Percentiles rank a stretch among this genome's conserved stretches.
phyloP scores from a whole-genome alignment of 2,113 vertebrate genomes.

The Saguinus imperator region DNA sequence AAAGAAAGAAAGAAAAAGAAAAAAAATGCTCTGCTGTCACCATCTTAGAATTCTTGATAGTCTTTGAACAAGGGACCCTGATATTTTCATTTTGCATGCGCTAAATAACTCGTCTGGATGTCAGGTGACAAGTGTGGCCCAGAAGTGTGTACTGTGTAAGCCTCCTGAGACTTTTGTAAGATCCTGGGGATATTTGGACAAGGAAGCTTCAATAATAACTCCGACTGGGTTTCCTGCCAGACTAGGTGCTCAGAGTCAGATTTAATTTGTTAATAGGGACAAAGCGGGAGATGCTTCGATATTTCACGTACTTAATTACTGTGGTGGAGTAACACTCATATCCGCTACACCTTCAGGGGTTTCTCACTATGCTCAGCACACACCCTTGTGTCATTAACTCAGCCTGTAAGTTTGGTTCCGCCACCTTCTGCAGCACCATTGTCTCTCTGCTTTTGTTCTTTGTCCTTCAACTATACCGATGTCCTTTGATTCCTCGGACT shows the following conservation, averaged over 20 bases:
- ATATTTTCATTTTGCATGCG: background rate
- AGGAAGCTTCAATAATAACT: background rate
- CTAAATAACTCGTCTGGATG: background rate
- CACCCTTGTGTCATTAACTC: background rate
- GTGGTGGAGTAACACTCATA: background rate
- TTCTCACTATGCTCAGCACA: background rate
- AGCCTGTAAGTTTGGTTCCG: background rate
- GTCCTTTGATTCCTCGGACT: background rate
- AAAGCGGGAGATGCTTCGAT: fast-evolving
- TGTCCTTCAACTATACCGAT: background rate
- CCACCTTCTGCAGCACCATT: no score
- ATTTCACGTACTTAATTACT: background rate
- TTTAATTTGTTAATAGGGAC: background rate
- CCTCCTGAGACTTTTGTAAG: background rate
- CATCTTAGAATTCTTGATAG: background rate
- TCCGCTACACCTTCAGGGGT: fast-evolving
- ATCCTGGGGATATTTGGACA: fast-evolving
- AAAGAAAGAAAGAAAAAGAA: no score
- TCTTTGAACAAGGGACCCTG: background rate
- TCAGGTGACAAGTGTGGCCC: background rate
- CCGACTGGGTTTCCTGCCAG: background rate
- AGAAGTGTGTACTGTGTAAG: background rate
- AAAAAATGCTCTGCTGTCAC: background rate
- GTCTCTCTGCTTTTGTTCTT: background rate
- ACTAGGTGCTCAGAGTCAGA: fast-evolving